Evolutionary conservation across 2,797 vertebrate species (phyloP), one percentile per base, ranked within the genome.

Genomic region (Centropyge bicolor): DNA sequence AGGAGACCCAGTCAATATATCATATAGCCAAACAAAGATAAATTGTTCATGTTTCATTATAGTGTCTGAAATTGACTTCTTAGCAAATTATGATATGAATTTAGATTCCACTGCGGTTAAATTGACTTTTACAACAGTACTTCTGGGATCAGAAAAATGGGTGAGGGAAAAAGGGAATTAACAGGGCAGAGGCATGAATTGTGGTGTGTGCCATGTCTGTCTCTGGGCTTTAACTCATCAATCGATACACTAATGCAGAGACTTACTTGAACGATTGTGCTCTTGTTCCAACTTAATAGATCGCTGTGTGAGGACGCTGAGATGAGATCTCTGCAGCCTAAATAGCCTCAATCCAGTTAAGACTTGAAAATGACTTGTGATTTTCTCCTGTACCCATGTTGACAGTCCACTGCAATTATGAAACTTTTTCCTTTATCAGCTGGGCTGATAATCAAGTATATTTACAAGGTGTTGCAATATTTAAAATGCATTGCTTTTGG

Each of bases 341-440:
- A n/a, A n/a, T n/a, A n/a, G n/a, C 54, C 38, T 65, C 49, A 81
- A 82, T 82, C 78, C 74, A 72, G 67, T 80, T 66, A 64, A 45
- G 73, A 56, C 60, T 54, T 60, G 46, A 78, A 55, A 66, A 67
- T 62, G 41, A 83, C 63, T 73, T 71, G 46, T 55, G 61, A 76
- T 73, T 79, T 82, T 74, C 31, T 63, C n/a, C 10, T 69, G 52
- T 41, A 46, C 16, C 40, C 22, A 68, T 17, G 63, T 20, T 20
- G 54, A 11, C 51, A 64, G 55, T 57, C 43, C 45, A 45, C 31
- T 40, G 27, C 19, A 72, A 70, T 64, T 24, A 75, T 12, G 19
- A 43, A 49, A 19, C 20, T 7, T 45, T 55, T 22, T 12, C 20
- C 14, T 65, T 60, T 49, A 59, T 78, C 55, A 61, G 40, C 6